phyloP scores from a whole-genome alignment of 2,797 vertebrate species.

The Phaenicophaeus curvirostris region DNA sequence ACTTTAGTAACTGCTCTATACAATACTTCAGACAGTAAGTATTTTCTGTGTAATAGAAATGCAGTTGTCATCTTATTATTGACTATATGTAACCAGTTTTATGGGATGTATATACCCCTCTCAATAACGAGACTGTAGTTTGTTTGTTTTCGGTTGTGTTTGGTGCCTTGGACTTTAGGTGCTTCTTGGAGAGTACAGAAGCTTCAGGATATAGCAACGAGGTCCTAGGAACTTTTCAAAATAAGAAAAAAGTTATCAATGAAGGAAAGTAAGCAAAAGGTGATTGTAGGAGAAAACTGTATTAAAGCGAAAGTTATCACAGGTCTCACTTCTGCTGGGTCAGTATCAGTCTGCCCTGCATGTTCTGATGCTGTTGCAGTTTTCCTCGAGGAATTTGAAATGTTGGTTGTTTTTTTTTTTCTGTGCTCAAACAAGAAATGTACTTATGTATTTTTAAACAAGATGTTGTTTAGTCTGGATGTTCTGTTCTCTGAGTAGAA shows the following conservation, averaged over 20 bases:
- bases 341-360: not conserved
- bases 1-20: not conserved
- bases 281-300: not conserved
- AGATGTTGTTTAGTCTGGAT: not conserved
- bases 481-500: constrained; percentile 14
- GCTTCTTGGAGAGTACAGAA: not conserved
- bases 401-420: not conserved
- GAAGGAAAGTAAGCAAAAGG: not conserved
- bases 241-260: not conserved
- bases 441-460: constrained; percentile 57
- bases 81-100: not conserved
- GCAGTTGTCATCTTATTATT: not conserved
- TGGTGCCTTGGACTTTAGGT: not conserved
- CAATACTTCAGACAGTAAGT: not conserved
- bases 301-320: not conserved
- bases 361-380: not conserved
- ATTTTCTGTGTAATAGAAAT: not conserved
- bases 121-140: not conserved
- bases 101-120: not conserved
- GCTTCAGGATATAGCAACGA: not conserved
- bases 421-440: not conserved
- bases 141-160: not conserved
- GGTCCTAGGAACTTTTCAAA: not conserved
- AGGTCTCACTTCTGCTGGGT: not conserved
- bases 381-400: constrained; percentile 19